Base-by-base conservation (phyloP, 2,113 vertebrate species). In the Erythrocercus mccallii region DNA sequence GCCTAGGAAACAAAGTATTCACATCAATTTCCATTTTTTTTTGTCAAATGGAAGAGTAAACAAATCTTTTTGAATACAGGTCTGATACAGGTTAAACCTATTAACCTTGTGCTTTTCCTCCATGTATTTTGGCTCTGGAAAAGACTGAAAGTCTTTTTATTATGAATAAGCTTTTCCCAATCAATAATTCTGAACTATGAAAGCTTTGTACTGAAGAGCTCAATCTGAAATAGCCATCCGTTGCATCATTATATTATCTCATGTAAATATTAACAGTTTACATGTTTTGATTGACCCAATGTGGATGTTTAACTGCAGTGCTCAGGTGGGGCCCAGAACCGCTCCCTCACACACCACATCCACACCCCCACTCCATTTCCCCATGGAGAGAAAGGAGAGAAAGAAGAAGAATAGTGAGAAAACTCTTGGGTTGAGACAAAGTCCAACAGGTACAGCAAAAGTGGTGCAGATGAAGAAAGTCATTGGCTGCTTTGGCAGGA, bases 291-390 rank as follows among this genome's bases (percentile, higher is more conserved):
- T 16, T 45, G 77, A 58, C 8, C 11, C 40, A 15, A 14, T 8
- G 11, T 30, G 25, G 5, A 27, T 44, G 9, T 58, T 81, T 62
- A 74, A 68, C 7, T 35, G 11, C 16, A 28, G 11, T 6, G 31
- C 15, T 10, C n/a, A 69, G 27, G 38, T 62, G 38, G 31, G 12
- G 28, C 8, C 58, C 15, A 31, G 21, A 80, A 47, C 25, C 12
- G 15, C 17, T 48, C 15, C 40, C 27, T 62, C 54, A 40, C n/a
- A 31, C 25, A 12, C 7, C 21, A 42, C 40, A 47, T 17, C n/a
- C 17, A 22, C 13, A 20, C 1, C 2, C 14, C 2, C 5, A 0
- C 3, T 37, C 15, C 0, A 0, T 21, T 37, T 2, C 10, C 33
- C 7, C 0, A 0, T 2, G 2, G 65, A 24, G 12, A n/a, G 20